These are phyloP conservation scores for Anguilla megastoma DNA, from an alignment of 2,797 vertebrate species.

Conservation along the genomic window DNA sequence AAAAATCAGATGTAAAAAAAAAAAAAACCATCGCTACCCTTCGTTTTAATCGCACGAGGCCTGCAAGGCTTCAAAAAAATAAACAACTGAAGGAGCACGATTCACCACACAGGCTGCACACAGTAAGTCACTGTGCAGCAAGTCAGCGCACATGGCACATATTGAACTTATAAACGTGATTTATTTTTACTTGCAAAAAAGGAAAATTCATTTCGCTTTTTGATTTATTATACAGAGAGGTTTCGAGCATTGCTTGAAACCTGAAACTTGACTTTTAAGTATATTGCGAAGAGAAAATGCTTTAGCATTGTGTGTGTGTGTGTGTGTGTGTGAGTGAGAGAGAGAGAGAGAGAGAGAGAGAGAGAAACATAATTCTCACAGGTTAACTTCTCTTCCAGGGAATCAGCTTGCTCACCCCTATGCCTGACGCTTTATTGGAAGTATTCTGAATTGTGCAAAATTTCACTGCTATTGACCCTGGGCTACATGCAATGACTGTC, in stretches of 20 bases:
- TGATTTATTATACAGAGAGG: neutral
- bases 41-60: neutral
- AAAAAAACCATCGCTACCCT: neutral
- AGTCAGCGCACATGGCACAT: neutral
- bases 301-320: neutral
- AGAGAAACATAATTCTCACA: neutral
- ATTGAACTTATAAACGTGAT: neutral
- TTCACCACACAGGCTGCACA: neutral
- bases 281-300: neutral
- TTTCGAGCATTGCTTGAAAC: neutral
- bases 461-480: neutral
- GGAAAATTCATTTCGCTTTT: constrained; percentile 3
- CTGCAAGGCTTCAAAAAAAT: neutral
- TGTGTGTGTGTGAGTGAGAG: neutral
- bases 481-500: neutral
- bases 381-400: too few relatives aligned
- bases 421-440: neutral
- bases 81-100: neutral
- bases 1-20: neutral
- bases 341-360: neutral
- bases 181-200: neutral
- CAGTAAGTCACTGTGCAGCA: neutral
- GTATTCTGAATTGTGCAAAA: neutral
- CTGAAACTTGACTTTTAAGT: neutral
- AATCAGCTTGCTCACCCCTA: too few relatives aligned